A percentile compares a stretch with the other conserved stretches of the same genome.
These are phyloP conservation scores for Drosophila hamatofila DNA, from an alignment of 2,888 invertebrate species.

Conservation along the genomic window DNA sequence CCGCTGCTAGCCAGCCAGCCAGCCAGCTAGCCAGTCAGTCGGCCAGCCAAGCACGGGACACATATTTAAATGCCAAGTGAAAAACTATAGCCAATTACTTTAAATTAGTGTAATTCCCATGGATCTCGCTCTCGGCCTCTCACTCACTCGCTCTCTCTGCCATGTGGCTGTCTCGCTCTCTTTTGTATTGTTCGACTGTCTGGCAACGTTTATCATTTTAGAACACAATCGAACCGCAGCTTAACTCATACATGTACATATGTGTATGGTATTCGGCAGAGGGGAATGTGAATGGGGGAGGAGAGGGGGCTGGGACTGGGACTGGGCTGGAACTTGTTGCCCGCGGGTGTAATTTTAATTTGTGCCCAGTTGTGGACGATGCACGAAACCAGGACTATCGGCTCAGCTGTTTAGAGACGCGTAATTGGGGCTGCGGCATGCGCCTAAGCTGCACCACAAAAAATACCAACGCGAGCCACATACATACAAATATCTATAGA, in stretches of 20 bases:
- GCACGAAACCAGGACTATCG: constrained; percentile 10
- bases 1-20: constrained; percentile 22
- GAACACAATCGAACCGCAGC: constrained; percentile 27
- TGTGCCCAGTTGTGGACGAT: constrained; percentile 51
- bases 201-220: constrained; percentile 60
- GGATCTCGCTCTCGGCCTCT: constrained; percentile 29
- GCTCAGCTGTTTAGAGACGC: constrained; percentile 73
- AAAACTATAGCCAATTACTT: constrained; percentile 84
- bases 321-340: constrained; percentile 43
- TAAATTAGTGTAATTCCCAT: constrained; percentile 85
- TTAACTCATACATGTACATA: background rate
- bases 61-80: constrained; percentile 83
- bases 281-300: background rate
- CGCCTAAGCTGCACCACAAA: constrained; percentile 56
- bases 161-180: constrained; percentile 9
- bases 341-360: constrained; percentile 84
- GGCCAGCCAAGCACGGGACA: constrained; percentile 48
- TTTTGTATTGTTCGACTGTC: constrained; percentile 27
- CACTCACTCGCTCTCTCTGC: constrained; percentile 10
- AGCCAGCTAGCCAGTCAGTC: constrained; percentile 1
- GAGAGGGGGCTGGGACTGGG: background rate
- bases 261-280: constrained; percentile 1
- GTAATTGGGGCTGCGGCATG: constrained; percentile 71
- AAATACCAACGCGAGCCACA: background rate
- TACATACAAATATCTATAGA: constrained; percentile 6